Evolutionary conservation across 2,888 invertebrate species (phyloP).

Genomic region (Hydriomena furcata): DNA sequence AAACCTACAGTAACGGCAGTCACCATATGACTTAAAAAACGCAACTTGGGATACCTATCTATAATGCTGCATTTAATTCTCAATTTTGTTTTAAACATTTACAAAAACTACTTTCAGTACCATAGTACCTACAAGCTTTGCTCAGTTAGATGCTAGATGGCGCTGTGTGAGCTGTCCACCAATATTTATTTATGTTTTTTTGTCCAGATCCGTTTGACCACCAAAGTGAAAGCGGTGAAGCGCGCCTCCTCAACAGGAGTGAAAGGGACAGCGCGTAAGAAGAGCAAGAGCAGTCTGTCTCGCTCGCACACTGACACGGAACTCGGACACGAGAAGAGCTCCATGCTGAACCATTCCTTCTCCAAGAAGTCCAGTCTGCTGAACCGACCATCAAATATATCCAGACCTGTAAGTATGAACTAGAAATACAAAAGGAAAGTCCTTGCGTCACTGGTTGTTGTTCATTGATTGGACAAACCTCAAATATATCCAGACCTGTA

Average conservation of each 20-base stretch:
- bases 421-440: too few relatives aligned
- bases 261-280: constrained; percentile 74
- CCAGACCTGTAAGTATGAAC: constrained; percentile 86
- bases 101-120: too few relatives aligned
- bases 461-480: too few relatives aligned
- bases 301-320: constrained; percentile 72
- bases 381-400: constrained; percentile 86
- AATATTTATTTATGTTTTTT: background rate
- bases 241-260: constrained; percentile 67
- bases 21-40: too few relatives aligned
- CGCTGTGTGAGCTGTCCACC: too few relatives aligned
- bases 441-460: too few relatives aligned
- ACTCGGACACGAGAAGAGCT: constrained; percentile 78
- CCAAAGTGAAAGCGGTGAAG: constrained; percentile 77
- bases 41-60: too few relatives aligned
- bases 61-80: too few relatives aligned
- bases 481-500: constrained; percentile 87
- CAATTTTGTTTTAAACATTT: too few relatives aligned
- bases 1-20: too few relatives aligned
- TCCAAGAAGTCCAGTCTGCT: constrained; percentile 83
- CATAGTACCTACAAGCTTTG: too few relatives aligned
- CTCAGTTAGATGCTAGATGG: too few relatives aligned
- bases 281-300: constrained; percentile 65
- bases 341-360: constrained; percentile 83
- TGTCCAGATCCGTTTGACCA: constrained; percentile 75